These are phyloP conservation scores for Tetraneura akinire DNA, from an alignment of 1,140 invertebrate species.

Conservation along the genomic window DNA sequence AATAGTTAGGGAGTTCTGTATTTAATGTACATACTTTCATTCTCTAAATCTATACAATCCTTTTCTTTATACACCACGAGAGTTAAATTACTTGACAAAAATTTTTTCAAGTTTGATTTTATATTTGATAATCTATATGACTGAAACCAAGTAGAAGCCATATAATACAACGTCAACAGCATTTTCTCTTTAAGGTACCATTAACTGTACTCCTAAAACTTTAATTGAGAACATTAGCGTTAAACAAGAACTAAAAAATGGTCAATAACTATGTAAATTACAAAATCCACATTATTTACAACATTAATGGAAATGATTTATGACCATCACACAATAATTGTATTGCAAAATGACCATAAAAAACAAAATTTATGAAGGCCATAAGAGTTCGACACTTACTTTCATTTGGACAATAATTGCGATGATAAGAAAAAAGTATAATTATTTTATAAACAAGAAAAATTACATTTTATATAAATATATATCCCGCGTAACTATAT, in stretches of 20 bases:
- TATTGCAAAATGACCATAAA: neutral
- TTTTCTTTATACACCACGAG: slow-evolving; percentile 57
- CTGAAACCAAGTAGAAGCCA: slow-evolving; percentile 69
- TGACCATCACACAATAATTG: neutral
- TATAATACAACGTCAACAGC: slow-evolving; percentile 69
- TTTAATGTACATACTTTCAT: slow-evolving; percentile 51
- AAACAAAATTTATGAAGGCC: slow-evolving; percentile 5
- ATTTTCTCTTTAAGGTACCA: slow-evolving; percentile 56
- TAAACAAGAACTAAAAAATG: neutral
- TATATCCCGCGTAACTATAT: neutral
- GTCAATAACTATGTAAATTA: neutral
- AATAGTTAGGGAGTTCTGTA: neutral
- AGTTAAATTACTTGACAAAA: slow-evolving; percentile 54
- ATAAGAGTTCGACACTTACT: slow-evolving; percentile 28
- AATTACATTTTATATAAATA: neutral
- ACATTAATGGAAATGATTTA: neutral
- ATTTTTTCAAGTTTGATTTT: slow-evolving; percentile 57
- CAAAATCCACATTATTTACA: neutral
- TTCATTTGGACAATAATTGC: neutral
- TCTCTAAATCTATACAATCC: slow-evolving; percentile 49
- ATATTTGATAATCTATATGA: slow-evolving; percentile 67
- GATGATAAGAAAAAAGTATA: neutral
- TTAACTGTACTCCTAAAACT: neutral
- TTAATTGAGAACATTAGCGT: neutral
- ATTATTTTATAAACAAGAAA: neutral